Base-by-base conservation (phyloP, 2,888 invertebrate species). In the Amphimallon solstitiale region DNA sequence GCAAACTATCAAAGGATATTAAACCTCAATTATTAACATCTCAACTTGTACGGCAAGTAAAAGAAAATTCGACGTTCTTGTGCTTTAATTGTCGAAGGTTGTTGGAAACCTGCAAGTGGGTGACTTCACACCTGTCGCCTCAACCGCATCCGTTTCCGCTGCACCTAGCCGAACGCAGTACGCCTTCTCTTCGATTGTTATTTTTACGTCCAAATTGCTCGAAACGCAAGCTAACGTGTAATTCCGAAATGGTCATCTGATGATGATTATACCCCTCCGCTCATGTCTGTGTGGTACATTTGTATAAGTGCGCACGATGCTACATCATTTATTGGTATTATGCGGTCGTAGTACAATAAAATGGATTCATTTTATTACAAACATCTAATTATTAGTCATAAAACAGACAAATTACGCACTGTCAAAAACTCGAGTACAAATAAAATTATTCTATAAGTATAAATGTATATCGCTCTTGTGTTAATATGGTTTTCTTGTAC, bases 121-220 rank as follows among this genome's bases (percentile, higher is more conserved):
- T 75, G 76, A 76, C 73, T 78, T 76, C 75, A 75, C 79, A 80
- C 80, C 80, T 80, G 80, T 79, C 79, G 76, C 76, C 74, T 70
- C 73, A 73, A 78, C 80, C 79, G 73, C 79, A 78, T 79, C 80
- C 79, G 79, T 74, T 79, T 78, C 78, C 78, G 77, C 75, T 78
- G 64, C 70, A 66, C 68, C 68, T 67, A 70, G 65, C 63, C 63
- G 65, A 56, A 56, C 49, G 51, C 43, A 45, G 40, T 29, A 35
- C 51, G 19, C 63, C 40, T 63, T 51, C 51, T 51, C 29, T 7
- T 7, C 29, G 43, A 63, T 63, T 51, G 49, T 49, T 63, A 59
- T 59, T 59, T 59, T 59, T 29, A 59, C 17, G 52, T 52, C 14
- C 23, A 59, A 43, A 59, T 59, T 34, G 43, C 34, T 59, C 29